Base-by-base conservation (phyloP, 23 tunicate species). In the Botrylloides violaceus region DNA sequence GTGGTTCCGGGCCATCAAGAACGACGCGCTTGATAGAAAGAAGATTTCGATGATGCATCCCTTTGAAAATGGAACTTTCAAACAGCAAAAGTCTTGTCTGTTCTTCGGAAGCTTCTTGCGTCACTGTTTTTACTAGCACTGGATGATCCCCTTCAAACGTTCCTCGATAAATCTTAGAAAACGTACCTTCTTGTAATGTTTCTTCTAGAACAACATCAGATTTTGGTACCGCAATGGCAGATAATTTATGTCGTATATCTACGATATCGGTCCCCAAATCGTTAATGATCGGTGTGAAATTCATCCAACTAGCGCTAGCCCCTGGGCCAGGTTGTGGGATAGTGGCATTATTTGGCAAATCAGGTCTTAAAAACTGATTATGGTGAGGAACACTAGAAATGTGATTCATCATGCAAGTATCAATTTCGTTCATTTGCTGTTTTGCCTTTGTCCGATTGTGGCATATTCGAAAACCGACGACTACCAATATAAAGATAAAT, bases 81-180 rank as follows among this genome's bases (percentile, higher is more conserved):
- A 83, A 68, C 21, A 90, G 34, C 34, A 90, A 79, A 23, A 90
- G 66, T 25, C 90, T 58, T 57, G 79, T 79, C 48, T 90, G 97
- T 58, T 79, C 81, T n/a, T 83, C 85, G 28, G 97, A 84, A 29
- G 97, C 97, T 36, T 50, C 79, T 1, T 73, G 79, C 65, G 97
- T 59, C 2, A 90, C 85, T 39, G 97, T 90, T 73, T 90, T 90
- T 2, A 90, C 56, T 32, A 79, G 66, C 15, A 83, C 85, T 2
- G 23, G 76, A 21, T 76, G 29, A 50, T 81, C 82, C 37, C 64
- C 85, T 47, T 83, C 71, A 55, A 82, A 62, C 0, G 29, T 23
- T 3, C 90, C 89, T 39, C 75, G 78, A 38, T 79, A 83, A 34
- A 83, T 73, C n/a, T 88, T 72, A 33, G 97, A 81, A 75, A 90